These are phyloP conservation scores for Seriola dumerili DNA, from an alignment of 2,113 vertebrate species.

Conservation along the genomic window DNA sequence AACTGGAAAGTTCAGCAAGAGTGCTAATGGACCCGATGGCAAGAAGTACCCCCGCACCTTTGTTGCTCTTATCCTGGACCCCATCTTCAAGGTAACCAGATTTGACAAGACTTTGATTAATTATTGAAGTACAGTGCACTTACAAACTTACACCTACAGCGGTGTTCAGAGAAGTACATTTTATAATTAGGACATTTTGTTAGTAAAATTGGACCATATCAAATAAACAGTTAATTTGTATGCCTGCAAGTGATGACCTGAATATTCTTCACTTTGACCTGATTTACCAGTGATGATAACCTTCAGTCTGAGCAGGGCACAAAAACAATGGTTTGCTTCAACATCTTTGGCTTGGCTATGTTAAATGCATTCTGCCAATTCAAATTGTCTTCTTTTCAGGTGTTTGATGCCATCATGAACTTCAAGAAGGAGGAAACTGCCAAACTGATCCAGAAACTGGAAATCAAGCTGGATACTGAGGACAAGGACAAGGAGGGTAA, in stretches of 20 bases:
- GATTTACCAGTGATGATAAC: slow-evolving; percentile 86
- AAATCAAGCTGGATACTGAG: slow-evolving; percentile 93
- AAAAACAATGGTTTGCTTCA: not conserved
- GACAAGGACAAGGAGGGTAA: slow-evolving; percentile 96
- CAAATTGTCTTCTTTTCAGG: slow-evolving; percentile 70
- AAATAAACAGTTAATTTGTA: not conserved
- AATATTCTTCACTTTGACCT: slow-evolving; percentile 94
- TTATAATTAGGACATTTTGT: not conserved
- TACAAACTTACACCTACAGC: no score
- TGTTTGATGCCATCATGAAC: slow-evolving; percentile 96
- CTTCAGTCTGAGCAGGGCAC: slow-evolving; percentile 83
- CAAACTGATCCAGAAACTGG: slow-evolving; percentile 92
- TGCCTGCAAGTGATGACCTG: slow-evolving; percentile 86
- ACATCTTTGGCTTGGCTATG: not conserved
- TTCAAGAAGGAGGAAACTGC: slow-evolving; percentile 93
- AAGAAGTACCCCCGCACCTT: slow-evolving; percentile 91
- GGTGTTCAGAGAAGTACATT: not conserved
- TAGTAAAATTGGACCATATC: not conserved
- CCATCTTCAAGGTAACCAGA: slow-evolving; percentile 93
- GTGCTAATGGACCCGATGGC: slow-evolving; percentile 83
- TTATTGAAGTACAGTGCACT: not conserved
- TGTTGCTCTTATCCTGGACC: slow-evolving; percentile 92
- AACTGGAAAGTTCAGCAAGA: slow-evolving; percentile 92
- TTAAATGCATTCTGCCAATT: not conserved
- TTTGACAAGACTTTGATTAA: not conserved